Conservation (phyloP, 2,888 invertebrate species). For the Pterobdella sp. region DNA sequence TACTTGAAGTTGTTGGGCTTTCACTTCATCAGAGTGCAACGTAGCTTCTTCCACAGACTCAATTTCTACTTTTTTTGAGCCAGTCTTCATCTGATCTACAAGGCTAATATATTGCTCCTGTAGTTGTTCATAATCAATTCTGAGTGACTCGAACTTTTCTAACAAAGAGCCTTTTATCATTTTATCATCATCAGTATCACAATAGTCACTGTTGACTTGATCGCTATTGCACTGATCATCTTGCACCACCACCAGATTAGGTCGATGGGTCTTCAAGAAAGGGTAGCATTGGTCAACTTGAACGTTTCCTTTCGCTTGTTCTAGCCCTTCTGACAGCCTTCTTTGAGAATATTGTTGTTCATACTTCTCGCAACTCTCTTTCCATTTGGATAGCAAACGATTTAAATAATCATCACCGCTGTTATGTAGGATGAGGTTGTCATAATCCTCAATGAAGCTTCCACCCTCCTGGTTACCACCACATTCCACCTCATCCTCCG, state of each 20-base stretch:
- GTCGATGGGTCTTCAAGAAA: neutral
- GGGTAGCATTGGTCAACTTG: neutral
- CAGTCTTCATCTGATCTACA: neutral
- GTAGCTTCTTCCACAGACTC: too few relatives aligned
- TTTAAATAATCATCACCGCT: slow-evolving; percentile 3
- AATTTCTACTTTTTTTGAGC: neutral
- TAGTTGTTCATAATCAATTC: neutral
- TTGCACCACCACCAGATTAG: neutral
- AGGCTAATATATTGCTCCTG: neutral
- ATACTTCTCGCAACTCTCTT: slow-evolving; percentile 20
- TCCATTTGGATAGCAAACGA: slow-evolving; percentile 18
- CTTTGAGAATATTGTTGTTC: neutral
- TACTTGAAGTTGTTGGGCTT: neutral
- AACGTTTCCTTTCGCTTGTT: neutral
- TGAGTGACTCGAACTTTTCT: neutral
- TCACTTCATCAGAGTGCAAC: neutral
- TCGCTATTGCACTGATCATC: neutral
- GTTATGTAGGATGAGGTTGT: neutral
- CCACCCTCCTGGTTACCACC: neutral
- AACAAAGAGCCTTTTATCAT: neutral
- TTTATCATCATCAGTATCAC: slow-evolving; percentile 2
- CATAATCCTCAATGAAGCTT: slow-evolving; percentile 24
- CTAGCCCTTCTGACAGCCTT: neutral
- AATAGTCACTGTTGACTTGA: neutral
- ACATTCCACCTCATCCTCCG: slow-evolving; percentile 12